Base-by-base conservation (phyloP, 2,888 invertebrate species). In the Lingula anatina region DNA sequence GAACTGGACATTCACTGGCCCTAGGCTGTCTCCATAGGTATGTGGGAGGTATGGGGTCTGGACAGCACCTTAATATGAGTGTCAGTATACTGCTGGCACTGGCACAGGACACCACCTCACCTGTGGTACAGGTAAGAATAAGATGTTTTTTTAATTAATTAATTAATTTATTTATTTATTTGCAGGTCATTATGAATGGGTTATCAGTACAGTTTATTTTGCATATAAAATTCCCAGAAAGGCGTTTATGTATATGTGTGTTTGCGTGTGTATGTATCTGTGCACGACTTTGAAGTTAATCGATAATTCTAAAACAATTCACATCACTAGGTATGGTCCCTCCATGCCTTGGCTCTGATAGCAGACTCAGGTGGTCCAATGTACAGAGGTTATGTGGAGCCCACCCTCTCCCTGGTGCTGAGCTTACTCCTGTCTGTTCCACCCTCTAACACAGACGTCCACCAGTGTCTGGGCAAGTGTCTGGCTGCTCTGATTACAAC, bases 351-450 rank as follows among this genome's bases (percentile, higher is more conserved):
- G 24, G 90, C 94, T 0, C 83, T 97, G 56, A 89, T 99, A 53
- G 95, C 94, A 2, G 96, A 97, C 78, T 95, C 96, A 0, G 95
- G 97, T 1, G 99, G 99, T 0, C 97, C 99, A 0, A 96, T 99
- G 94, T 99, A 99, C 81, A 84, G 96, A 23, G 86, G 91, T 25
- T 99, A 94, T 78, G 95, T 97, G 20, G 97, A 99, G 71, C 91
- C 94, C 0, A 89, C 93, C 0, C 81, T 99, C 47, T 89, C 89
- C 9, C 81, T 95, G 45, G 88, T 90, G n/a, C 79, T 99, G 51
- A 92, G 93, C 70, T 81, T 96, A 47, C 80, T 95, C 46, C 82
- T 95, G 55, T 86, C 86, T 47, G 90, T 94, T n/a, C 90, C 94
- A 4, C 89, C 92, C 36, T 89, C 89, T 50, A 85, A 88, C 66